phyloP scores from a whole-genome alignment of 1,140 invertebrate genomes.

The Cyrtorhinus lividipennis region DNA sequence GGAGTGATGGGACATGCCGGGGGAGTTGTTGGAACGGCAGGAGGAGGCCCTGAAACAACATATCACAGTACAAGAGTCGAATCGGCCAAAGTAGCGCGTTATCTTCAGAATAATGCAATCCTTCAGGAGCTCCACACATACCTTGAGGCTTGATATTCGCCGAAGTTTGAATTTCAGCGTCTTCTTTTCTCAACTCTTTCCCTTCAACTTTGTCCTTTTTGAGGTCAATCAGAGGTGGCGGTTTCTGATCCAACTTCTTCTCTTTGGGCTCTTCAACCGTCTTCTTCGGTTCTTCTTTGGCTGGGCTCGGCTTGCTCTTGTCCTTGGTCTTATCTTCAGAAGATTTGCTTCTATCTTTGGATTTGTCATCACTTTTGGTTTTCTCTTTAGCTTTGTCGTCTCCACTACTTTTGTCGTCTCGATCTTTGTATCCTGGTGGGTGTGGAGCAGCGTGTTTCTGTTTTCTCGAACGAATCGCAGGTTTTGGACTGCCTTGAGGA shows the following conservation, averaged over 20 bases:
- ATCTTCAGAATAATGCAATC: no score
- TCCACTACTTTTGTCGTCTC: neutral
- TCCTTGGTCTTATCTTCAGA: neutral
- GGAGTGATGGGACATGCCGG: neutral
- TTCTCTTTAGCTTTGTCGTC: constrained; percentile 11
- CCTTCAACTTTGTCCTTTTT: neutral
- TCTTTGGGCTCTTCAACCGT: neutral
- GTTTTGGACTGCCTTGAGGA: constrained; percentile 53
- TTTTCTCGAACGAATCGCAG: constrained; percentile 46
- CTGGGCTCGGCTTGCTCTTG: neutral
- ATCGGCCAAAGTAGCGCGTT: no score
- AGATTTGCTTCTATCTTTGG: neutral
- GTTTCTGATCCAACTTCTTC: neutral
- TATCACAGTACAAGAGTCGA: no score
- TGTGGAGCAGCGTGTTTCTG: constrained; percentile 54
- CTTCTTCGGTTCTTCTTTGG: neutral
- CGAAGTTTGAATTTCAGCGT: neutral
- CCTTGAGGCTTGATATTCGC: neutral
- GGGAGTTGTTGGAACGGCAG: neutral
- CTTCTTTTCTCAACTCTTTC: neutral
- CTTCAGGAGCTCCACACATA: no score
- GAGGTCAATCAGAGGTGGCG: neutral
- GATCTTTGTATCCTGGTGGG: constrained; percentile 34
- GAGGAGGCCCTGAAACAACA: neutral
- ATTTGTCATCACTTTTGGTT: neutral